Percentiles rank a stretch among this genome's conserved stretches.
phyloP scores from a whole-genome alignment of 2,113 vertebrate genomes.

The Caranx ignobilis region DNA sequence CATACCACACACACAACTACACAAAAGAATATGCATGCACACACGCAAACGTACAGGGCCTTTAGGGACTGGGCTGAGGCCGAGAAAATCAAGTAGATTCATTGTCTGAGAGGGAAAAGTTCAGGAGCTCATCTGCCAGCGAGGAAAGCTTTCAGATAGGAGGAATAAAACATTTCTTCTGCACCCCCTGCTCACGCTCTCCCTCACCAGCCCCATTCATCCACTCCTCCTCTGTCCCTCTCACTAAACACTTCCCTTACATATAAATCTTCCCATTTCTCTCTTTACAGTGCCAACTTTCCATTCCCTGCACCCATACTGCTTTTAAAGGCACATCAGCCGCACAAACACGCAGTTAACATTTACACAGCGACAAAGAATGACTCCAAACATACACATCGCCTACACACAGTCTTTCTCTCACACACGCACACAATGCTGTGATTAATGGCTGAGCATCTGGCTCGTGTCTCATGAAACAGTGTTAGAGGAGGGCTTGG shows the following conservation, averaged over 20 bases:
- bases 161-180: conserved; percentile 70
- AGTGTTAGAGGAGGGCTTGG: conserved; percentile 34
- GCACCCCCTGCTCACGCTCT: conserved; percentile 33
- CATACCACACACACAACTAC: too few species aligned
- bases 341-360: conserved; percentile 48
- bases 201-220: conserved; percentile 7
- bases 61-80: conserved; percentile 10
- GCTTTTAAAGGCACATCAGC: conserved; percentile 31
- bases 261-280: conserved; percentile 48
- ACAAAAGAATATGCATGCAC: neutral
- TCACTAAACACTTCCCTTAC: conserved; percentile 19
- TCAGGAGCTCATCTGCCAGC: conserved; percentile 49
- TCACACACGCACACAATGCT: conserved; percentile 33
- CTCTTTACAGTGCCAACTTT: conserved; percentile 38
- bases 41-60: neutral
- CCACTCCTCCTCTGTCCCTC: conserved; percentile 17
- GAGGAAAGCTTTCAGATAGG: conserved; percentile 51
- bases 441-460: conserved; percentile 59
- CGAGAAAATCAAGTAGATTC: conserved; percentile 55
- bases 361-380: conserved; percentile 41
- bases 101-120: conserved; percentile 61
- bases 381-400: conserved; percentile 41
- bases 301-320: conserved; percentile 28
- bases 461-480: conserved; percentile 56
- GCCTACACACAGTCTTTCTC: neutral